Evolutionary conservation across 1,140 invertebrate species (phyloP).

Genomic region (Diabrotica virgifera): DNA sequence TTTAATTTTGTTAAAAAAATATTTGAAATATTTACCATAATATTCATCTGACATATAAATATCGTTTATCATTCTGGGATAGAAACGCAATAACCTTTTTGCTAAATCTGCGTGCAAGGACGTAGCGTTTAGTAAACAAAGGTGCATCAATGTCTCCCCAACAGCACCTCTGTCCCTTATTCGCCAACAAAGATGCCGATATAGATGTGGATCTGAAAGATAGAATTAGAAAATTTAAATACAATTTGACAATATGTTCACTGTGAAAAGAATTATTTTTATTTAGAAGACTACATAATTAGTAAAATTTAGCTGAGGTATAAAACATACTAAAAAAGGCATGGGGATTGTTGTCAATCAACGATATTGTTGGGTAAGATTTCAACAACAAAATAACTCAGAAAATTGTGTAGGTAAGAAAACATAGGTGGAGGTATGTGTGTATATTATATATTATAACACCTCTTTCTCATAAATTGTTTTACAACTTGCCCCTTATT

Average conservation of each 20-base stretch:
- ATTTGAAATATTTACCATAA: conserved; percentile 67
- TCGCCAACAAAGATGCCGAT: conserved; percentile 89
- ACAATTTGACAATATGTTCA: background rate
- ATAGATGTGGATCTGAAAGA: conserved; percentile 50
- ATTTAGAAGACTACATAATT: no score
- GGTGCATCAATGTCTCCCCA: conserved; percentile 90
- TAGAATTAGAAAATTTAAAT: background rate
- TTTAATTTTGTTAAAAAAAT: no score
- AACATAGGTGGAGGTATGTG: no score
- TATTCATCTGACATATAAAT: conserved; percentile 96
- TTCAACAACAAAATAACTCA: no score
- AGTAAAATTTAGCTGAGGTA: no score
- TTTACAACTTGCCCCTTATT: no score
- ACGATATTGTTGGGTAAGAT: no score
- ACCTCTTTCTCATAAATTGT: no score
- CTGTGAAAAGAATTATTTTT: background rate
- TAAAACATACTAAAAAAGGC: no score
- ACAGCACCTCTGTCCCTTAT: conserved; percentile 90
- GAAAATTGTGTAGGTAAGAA: no score
- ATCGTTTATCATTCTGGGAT: conserved; percentile 94
- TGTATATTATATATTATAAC: no score
- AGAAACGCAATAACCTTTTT: conserved; percentile 85
- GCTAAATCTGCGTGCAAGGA: conserved; percentile 90
- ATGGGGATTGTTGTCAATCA: no score
- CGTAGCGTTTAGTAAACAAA: conserved; percentile 89